phyloP scores from a whole-genome alignment of 1,140 invertebrate genomes.

The Drosophila elegans region DNA sequence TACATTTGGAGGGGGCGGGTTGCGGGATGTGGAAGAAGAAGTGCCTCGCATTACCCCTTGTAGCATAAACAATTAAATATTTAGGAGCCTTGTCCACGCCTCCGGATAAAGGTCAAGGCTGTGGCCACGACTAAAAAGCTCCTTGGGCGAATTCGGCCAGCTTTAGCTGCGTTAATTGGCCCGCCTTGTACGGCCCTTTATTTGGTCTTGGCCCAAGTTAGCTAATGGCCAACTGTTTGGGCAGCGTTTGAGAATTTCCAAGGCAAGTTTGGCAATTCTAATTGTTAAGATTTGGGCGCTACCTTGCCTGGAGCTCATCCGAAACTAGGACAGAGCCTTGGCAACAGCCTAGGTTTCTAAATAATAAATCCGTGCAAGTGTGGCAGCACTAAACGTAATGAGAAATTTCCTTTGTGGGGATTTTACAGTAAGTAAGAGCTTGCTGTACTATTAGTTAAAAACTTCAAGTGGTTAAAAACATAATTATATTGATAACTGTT shows the following conservation, averaged over 20 bases:
- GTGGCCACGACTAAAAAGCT: conserved; percentile 32
- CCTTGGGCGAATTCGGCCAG: conserved; percentile 54
- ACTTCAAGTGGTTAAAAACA: too few relatives aligned
- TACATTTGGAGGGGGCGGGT: conserved; percentile 13
- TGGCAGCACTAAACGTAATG: conserved; percentile 7
- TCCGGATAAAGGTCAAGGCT: conserved; percentile 79
- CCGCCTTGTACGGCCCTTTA: conserved; percentile 56
- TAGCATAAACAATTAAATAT: conserved; percentile 79
- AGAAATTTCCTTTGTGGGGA: not conserved
- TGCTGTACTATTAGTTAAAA: too few relatives aligned
- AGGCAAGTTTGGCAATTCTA: conserved; percentile 41
- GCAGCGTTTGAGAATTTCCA: conserved; percentile 73
- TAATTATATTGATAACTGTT: too few relatives aligned
- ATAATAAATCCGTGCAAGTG: conserved; percentile 13
- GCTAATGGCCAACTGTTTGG: conserved; percentile 76
- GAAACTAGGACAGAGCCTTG: conserved; percentile 31
- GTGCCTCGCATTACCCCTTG: conserved; percentile 31
- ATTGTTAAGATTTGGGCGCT: conserved; percentile 49
- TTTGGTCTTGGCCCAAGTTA: conserved; percentile 56
- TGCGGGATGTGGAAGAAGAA: not conserved
- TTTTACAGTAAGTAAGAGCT: not conserved
- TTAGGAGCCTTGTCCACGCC: conserved; percentile 62
- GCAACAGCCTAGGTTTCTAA: conserved; percentile 5
- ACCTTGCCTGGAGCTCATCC: conserved; percentile 27
- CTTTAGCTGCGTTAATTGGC: conserved; percentile 74